Conservation (phyloP, 2,888 invertebrate species). For the Sturmia bella region DNA sequence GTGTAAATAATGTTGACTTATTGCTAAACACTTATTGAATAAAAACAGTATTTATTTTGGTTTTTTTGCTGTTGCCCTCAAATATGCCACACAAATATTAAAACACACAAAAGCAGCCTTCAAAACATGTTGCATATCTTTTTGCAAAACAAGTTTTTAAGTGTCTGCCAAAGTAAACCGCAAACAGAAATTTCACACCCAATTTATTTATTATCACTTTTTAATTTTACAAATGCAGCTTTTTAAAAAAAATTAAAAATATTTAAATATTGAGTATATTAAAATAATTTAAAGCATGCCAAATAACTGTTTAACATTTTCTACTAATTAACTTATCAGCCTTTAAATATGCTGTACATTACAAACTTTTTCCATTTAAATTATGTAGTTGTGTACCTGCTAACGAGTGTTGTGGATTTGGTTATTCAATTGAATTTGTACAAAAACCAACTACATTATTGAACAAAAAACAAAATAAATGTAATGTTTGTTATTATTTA, state of each 20-base stretch:
- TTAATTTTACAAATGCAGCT: conserved; percentile 32
- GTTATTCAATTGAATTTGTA: conserved; percentile 39
- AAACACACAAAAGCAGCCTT: neutral
- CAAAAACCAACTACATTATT: neutral
- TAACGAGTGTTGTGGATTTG: neutral
- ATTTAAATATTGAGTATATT: conserved; percentile 1
- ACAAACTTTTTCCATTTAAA: neutral
- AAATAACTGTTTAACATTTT: conserved; percentile 34
- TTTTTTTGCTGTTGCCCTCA: conserved; percentile 6
- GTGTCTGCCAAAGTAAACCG: conserved; percentile 12
- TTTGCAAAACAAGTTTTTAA: conserved; percentile 3
- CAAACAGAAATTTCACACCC: conserved; percentile 46
- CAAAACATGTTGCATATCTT: neutral
- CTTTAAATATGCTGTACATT: conserved; percentile 53
- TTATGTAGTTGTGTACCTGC: neutral
- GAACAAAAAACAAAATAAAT: conserved; percentile 13
- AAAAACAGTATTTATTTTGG: neutral
- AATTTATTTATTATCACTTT: conserved; percentile 51
- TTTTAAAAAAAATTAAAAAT: neutral
- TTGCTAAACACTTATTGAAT: conserved; percentile 1
- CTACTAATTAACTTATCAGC: conserved; percentile 52
- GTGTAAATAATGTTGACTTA: conserved; percentile 16
- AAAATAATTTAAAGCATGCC: conserved; percentile 18
- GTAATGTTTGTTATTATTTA: conserved; percentile 25
- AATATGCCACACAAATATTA: neutral